Evolutionary conservation across 2,888 invertebrate species (phyloP).

Genomic region (Dioctria linearis): DNA sequence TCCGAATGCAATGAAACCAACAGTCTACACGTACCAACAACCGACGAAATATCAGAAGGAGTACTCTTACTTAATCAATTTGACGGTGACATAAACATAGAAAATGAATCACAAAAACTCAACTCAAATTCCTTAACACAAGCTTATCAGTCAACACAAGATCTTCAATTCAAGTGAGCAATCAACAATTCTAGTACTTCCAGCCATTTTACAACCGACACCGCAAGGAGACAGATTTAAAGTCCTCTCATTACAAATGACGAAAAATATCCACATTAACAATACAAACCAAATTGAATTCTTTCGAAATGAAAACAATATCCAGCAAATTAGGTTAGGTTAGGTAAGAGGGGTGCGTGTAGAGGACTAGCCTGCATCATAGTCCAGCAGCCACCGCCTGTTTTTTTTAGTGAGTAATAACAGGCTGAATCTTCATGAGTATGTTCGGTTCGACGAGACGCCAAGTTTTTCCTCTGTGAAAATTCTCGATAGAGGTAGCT

Average conservation of each 20-base stretch:
- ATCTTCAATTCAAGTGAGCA: constrained; percentile 12
- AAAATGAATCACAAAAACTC: neutral
- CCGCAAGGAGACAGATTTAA: neutral
- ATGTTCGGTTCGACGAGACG: no score
- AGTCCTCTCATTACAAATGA: neutral
- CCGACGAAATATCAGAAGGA: constrained; percentile 8
- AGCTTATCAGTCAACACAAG: constrained; percentile 3
- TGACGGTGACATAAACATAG: neutral
- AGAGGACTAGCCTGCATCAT: no score
- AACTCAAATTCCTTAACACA: constrained; percentile 21
- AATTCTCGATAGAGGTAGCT: no score
- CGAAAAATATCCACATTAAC: neutral
- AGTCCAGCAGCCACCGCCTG: no score
- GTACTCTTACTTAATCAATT: neutral
- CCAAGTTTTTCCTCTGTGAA: no score
- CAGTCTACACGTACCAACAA: neutral
- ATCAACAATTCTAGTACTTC: constrained; percentile 1
- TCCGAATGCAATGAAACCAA: constrained; percentile 11
- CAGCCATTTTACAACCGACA: constrained; percentile 38
- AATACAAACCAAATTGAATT: neutral
- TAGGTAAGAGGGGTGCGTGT: no score
- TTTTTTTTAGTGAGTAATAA: no score
- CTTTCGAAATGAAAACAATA: no score
- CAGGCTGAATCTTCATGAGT: no score
- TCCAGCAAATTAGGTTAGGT: no score